Evolutionary conservation across 30 jellyfish, hydroid and myxozoan species (phyloP), one percentile per base, ranked within the genome.

Genomic region (Euphysa ruthae): DNA sequence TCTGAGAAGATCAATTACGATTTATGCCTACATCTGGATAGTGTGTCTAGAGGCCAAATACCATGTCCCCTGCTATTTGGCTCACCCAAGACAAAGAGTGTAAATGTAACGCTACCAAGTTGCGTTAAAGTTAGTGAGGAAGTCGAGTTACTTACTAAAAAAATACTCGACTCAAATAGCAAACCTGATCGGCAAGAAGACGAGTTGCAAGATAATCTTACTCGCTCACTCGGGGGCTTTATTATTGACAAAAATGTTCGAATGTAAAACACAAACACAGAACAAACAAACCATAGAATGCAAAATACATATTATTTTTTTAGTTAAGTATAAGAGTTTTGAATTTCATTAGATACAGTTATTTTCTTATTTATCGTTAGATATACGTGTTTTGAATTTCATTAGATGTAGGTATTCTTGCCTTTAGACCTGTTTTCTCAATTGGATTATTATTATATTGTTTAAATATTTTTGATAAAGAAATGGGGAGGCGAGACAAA

Each of bases 1-100:
- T 58, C 94, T 55, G 95, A 92, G 21, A 82, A 71, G 43, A 72
- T 82, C 30, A 76, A 52, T 35, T 92, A 81, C 71, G 99, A 92
- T 74, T 56, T 92, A 61, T 23, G 94, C 8, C 93, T 79, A 18
- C 49, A 69, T 12, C 32, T 64, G 63, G 95, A 82, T 55, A 55
- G 63, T 24, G 84, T 92, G 20, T 77, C 99, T 4, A 76, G 78
- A 19, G 95, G 92, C 14, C 77, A 63, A 35, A 56, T 70, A 7
- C 94, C 93, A 21, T 91, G 99, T 61, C 95, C 95, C 10, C 92
- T 73, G 50, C 65, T 91, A 19, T 83, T 91, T 57, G 99, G 93
- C 4, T 35, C 27, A 28, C 98, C 98, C 0, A 81, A 88, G 32
- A 88, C 98, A 23, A 88, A 88, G 63, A 79, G 95, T 22, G 71